Conservation (phyloP, 2,797 vertebrate genomes). For the Scolopax rusticola region DNA sequence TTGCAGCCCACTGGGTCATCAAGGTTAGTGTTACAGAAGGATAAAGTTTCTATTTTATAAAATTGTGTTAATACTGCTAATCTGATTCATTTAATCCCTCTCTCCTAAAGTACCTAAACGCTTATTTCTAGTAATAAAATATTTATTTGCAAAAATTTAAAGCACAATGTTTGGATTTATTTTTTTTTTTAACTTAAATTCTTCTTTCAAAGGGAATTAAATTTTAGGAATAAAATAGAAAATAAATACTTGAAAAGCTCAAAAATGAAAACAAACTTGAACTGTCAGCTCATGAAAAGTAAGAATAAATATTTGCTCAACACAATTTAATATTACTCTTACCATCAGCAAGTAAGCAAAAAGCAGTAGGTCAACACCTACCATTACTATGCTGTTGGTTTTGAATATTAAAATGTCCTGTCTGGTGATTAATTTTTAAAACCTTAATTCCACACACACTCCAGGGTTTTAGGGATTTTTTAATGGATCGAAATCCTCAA, state of each 20-base stretch:
- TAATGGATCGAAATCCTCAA: neutral
- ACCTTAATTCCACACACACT: neutral
- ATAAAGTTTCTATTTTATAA: neutral
- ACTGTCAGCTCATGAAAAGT: neutral
- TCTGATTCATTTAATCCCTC: neutral
- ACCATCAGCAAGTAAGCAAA: neutral
- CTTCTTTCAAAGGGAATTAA: neutral
- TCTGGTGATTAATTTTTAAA: neutral
- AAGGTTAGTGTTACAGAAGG: neutral
- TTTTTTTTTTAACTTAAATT: neutral
- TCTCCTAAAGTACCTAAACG: neutral
- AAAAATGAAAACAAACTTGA: neutral
- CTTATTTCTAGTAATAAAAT: neutral
- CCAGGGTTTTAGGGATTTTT: neutral
- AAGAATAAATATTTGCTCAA: neutral
- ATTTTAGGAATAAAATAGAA: neutral
- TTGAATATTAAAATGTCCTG: neutral
- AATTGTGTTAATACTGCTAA: neutral
- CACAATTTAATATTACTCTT: neutral
- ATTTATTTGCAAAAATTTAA: neutral
- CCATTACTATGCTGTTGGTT: neutral
- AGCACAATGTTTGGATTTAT: neutral
- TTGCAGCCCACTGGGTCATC: neutral
- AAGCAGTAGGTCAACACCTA: neutral
- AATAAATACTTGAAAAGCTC: neutral